These are phyloP conservation scores for Acridotheres tristis DNA, from an alignment of 2,797 vertebrate genomes.

Conservation along the genomic window DNA sequence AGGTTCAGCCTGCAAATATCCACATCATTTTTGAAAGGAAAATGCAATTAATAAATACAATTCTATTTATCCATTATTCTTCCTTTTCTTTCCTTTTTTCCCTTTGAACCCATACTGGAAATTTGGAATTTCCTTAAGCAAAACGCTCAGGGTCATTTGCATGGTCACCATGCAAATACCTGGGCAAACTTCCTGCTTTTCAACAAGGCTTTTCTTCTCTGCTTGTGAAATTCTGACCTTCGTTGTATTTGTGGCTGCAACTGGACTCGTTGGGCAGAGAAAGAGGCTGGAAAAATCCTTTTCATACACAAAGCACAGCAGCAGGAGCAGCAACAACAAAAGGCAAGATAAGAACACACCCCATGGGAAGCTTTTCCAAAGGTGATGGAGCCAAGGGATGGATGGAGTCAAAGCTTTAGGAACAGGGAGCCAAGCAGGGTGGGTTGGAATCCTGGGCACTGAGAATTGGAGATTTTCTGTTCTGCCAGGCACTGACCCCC, in stretches of 20 bases:
- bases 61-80: neutral
- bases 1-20: neutral
- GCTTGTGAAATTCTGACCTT: constrained; percentile 19
- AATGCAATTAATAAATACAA: neutral
- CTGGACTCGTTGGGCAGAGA: neutral
- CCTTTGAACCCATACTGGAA: neutral
- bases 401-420: neutral
- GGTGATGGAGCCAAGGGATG: neutral
- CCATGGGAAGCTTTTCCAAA: neutral
- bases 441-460: too few relatives aligned
- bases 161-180: constrained; percentile 18
- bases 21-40: neutral
- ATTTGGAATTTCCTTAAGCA: constrained; percentile 18
- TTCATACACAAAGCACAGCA: neutral
- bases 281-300: neutral
- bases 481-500: too few relatives aligned
- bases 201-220: neutral
- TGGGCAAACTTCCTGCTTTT: constrained; percentile 10
- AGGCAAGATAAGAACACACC: neutral
- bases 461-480: too few relatives aligned
- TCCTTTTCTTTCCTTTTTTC: neutral
- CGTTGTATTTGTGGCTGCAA: neutral
- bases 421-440: neutral
- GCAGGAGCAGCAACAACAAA: neutral
- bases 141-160: neutral